Evolutionary conservation across 2,113 vertebrate genomes (phyloP).

Genomic region (Apistogramma diplotaenia): DNA sequence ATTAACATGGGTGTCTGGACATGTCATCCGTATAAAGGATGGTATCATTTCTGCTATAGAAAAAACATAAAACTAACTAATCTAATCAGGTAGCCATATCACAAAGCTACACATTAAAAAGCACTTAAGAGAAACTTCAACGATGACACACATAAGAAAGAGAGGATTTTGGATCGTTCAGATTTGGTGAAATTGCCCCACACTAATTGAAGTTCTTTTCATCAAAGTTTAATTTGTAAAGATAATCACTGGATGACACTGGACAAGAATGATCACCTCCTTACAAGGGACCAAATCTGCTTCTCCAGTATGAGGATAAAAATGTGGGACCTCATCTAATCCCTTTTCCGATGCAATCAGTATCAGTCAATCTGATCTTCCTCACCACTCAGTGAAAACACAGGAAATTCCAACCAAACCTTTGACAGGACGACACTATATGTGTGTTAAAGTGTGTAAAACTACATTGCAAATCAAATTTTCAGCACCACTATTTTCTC

Average conservation of each 20-base stretch:
- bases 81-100: conserved; percentile 12
- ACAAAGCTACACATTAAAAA: conserved; percentile 4
- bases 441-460: no score
- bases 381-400: background rate
- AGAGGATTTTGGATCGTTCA: background rate
- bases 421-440: background rate
- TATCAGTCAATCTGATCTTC: background rate
- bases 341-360: background rate
- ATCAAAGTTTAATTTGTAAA: background rate
- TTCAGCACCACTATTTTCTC: no score
- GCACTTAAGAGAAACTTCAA: background rate
- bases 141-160: background rate
- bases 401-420: background rate
- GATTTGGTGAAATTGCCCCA: background rate
- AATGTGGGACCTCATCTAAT: background rate
- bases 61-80: conserved; percentile 25
- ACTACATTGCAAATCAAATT: no score
- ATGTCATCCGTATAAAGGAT: background rate
- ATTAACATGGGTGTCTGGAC: conserved; percentile 26
- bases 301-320: background rate
- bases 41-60: background rate
- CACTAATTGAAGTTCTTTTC: background rate
- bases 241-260: background rate
- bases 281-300: background rate
- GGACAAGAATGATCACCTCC: background rate